Evolutionary conservation across 1,140 invertebrate genomes (phyloP), one percentile per base, ranked within the genome.

Genomic region (Drosophila ercepeae): DNA sequence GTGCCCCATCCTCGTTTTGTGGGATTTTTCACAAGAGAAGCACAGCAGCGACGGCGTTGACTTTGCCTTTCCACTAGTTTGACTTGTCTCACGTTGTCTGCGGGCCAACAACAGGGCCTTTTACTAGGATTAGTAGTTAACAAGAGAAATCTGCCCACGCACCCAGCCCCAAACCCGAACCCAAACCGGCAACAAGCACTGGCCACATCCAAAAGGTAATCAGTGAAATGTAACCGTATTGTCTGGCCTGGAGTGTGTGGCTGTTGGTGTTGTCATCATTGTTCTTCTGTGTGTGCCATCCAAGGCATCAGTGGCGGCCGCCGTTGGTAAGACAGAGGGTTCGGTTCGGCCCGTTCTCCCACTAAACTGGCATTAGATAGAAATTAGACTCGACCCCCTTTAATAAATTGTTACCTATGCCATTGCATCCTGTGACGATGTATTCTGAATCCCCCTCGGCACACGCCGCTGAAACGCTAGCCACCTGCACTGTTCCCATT

Each of bases 221-320:
- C 84, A 89, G 76, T 84, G 69, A 89, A 89, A 89, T 89, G 86
- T 89, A 89, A 84, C 81, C 73, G 71, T 84, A 84, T 84, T 84
- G 79, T 84, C 75, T 86, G 81, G 75, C 48, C 75, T 61, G 68
- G 49, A 57, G 55, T 23, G 29, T 25, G 32, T 23, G 57, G 25
- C 32, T 64, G 32, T 14, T 58, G 49, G n/a, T 70, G 44, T 41
- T 67, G 48, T 21, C 36, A 39, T 16, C 58, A 51, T 27, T 71
- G 55, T n/a, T n/a, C n/a, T n/a, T n/a, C 51, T 69, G 50, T n/a
- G 39, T 65, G 67, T 82, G 79, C 64, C 75, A 86, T 57, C 79
- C 23, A 57, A 79, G 61, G 60, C 79, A 72, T 59, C 39, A 42
- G 39, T 8, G 39, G 39, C 39, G 14, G n/a, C 14, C 36, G 13